Evolutionary conservation across 2,888 invertebrate genomes (phyloP).

Genomic region (Cephonodes hylas): DNA sequence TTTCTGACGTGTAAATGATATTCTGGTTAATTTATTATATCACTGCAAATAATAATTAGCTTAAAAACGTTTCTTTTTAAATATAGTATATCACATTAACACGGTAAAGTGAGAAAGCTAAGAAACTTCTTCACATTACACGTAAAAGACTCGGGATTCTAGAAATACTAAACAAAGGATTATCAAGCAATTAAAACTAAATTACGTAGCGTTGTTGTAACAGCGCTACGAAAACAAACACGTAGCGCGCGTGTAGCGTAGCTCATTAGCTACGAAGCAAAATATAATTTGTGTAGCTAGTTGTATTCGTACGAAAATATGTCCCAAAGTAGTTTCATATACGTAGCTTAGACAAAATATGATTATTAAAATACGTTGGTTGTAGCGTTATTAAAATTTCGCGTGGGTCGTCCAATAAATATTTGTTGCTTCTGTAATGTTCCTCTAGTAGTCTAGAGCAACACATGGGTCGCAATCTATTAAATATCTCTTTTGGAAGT

Average conservation of each 20-base stretch:
- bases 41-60: no score
- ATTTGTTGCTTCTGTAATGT: not conserved
- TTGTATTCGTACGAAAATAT: not conserved
- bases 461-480: not conserved
- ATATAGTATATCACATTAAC: no score
- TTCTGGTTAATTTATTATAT: no score
- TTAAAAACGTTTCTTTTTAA: no score
- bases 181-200: not conserved
- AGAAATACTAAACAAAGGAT: no score
- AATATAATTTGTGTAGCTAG: not conserved
- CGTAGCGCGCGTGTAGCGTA: not conserved
- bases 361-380: slow-evolving; percentile 1
- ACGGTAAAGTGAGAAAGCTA: no score
- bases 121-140: no score
- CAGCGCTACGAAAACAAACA: not conserved
- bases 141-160: no score
- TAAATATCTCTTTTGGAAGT: not conserved
- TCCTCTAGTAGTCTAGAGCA: not conserved
- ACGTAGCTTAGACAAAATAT: not conserved
- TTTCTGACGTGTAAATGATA: no score
- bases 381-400: slow-evolving; percentile 3
- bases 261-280: not conserved
- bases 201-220: not conserved
- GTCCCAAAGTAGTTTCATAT: not conserved
- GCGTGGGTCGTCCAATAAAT: not conserved